phyloP scores from a whole-genome alignment of 1,140 invertebrate genomes.

The Asbolus verrucosus region DNA sequence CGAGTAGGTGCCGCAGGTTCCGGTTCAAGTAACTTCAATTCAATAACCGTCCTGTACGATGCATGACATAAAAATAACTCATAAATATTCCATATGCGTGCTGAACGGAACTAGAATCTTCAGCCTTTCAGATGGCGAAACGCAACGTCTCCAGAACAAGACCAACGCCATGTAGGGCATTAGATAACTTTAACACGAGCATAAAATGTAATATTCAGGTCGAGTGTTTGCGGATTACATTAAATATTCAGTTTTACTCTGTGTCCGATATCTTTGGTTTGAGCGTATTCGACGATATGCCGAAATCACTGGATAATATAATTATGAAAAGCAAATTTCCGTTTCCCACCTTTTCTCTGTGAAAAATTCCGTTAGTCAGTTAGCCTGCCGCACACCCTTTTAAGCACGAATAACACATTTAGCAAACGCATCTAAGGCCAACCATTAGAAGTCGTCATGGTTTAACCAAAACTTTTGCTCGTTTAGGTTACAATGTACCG shows the following conservation, averaged over 20 bases:
- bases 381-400: too few relatives aligned
- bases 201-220: conserved; percentile 16
- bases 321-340: background rate
- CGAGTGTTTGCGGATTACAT: conserved; percentile 30
- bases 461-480: too few relatives aligned
- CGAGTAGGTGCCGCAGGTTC: conserved; percentile 27
- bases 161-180: conserved; percentile 16
- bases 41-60: conserved; percentile 32
- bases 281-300: background rate
- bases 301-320: background rate
- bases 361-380: too few relatives aligned
- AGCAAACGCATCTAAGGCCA: too few relatives aligned
- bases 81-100: conserved; percentile 33
- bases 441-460: too few relatives aligned
- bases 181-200: conserved; percentile 18
- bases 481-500: too few relatives aligned
- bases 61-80: conserved; percentile 38
- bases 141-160: background rate
- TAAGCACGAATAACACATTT: too few relatives aligned
- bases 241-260: conserved; percentile 31
- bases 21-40: conserved; percentile 31
- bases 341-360: too few relatives aligned
- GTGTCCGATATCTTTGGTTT: background rate
- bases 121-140: conserved; percentile 14
- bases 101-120: conserved; percentile 11